Conservation (phyloP, 2,113 vertebrate genomes). For the Bombycilla garrulus region DNA sequence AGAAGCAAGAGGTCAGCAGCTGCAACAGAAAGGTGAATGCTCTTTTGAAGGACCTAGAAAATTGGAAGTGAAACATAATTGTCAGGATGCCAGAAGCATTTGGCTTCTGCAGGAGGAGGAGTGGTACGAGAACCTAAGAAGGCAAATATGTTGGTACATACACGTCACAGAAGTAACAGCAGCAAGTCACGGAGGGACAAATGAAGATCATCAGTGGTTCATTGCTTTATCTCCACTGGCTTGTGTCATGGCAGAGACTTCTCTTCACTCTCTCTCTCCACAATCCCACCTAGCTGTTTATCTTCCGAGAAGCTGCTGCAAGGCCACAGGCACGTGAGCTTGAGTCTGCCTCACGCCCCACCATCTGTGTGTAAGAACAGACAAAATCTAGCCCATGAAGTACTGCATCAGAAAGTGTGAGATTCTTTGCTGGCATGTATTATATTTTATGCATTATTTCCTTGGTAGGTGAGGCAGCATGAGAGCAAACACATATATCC, state of each 20-base stretch:
- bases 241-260: not conserved
- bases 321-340: not conserved
- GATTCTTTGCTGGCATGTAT: rapidly evolving
- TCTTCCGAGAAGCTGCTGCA: not conserved
- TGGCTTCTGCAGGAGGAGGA: not conserved
- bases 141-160: not conserved
- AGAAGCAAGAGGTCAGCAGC: not conserved
- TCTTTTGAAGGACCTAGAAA: not conserved
- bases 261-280: not conserved
- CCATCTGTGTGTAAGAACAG: not conserved
- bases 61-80: not conserved
- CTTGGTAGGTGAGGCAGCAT: not conserved
- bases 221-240: not conserved
- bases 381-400: not conserved
- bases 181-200: not conserved
- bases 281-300: not conserved
- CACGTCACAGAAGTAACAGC: not conserved
- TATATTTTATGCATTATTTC: not conserved
- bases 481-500: not conserved
- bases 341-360: not conserved
- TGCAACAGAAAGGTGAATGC: not conserved
- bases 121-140: not conserved
- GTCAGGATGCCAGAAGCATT: not conserved
- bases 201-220: not conserved
- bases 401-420: not conserved